Evolutionary conservation across 2,113 vertebrate genomes (phyloP).

Genomic region (Hepsetus odoe): DNA sequence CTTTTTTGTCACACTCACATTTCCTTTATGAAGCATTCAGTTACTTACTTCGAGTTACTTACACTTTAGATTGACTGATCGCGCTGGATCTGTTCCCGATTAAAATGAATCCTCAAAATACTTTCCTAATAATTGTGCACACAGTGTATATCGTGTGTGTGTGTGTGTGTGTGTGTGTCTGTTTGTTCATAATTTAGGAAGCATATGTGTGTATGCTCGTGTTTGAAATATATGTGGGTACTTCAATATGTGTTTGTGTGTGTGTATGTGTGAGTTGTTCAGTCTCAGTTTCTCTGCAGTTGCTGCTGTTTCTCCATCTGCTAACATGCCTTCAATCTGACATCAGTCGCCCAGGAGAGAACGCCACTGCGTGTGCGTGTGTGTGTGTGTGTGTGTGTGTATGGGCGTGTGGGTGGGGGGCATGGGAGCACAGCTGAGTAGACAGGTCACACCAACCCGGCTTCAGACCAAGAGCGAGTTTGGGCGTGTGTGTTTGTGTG

Average conservation of each 20-base stretch:
- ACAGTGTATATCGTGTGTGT: too few relatives aligned
- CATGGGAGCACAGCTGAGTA: slow-evolving; percentile 47
- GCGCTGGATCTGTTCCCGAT: too few relatives aligned
- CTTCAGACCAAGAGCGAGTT: slow-evolving; percentile 38
- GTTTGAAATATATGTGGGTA: background rate
- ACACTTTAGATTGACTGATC: too few relatives aligned
- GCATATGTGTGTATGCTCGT: background rate
- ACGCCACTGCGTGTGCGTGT: slow-evolving; percentile 33
- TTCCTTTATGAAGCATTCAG: too few relatives aligned
- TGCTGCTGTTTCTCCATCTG: slow-evolving; percentile 73
- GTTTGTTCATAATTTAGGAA: too few relatives aligned
- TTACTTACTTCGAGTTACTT: too few relatives aligned
- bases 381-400: slow-evolving; percentile 28
- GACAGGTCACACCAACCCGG: slow-evolving; percentile 48
- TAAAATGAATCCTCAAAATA: too few relatives aligned
- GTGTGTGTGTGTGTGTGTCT: too few relatives aligned
- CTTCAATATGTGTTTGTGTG: background rate
- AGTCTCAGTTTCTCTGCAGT: slow-evolving; percentile 74
- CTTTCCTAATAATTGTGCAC: too few relatives aligned
- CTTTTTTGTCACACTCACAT: too few relatives aligned
- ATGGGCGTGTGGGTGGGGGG: slow-evolving; percentile 32
- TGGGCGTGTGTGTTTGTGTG: slow-evolving; percentile 34
- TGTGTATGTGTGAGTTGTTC: slow-evolving; percentile 35
- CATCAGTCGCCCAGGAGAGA: slow-evolving; percentile 68
- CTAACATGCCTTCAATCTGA: slow-evolving; percentile 75